These are phyloP conservation scores for Selene dorsalis DNA, from an alignment of 2,797 vertebrate genomes.

Conservation along the genomic window DNA sequence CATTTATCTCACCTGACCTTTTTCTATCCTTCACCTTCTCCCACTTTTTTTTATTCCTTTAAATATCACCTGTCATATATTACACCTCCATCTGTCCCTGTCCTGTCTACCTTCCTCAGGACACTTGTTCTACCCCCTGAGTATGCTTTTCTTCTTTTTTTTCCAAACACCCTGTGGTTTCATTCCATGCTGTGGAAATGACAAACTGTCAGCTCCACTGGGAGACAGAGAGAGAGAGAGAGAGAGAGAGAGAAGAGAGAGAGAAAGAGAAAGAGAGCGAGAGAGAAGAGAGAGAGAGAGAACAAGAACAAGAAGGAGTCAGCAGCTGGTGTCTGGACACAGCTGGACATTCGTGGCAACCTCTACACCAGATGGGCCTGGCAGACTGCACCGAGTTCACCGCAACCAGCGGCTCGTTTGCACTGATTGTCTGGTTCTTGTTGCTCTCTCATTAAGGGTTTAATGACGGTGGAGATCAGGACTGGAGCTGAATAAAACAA, in stretches of 20 bases:
- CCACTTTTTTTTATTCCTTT: background rate
- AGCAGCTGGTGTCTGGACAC: constrained; percentile 40
- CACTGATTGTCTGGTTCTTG: constrained; percentile 52
- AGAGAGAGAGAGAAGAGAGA: background rate
- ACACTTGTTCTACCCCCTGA: constrained; percentile 20
- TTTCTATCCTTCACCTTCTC: background rate
- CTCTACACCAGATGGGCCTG: constrained; percentile 58
- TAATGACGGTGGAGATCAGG: constrained; percentile 29
- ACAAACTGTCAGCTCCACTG: constrained; percentile 52
- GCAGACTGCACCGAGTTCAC: constrained; percentile 51
- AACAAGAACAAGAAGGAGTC: background rate
- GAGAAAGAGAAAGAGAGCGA: background rate
- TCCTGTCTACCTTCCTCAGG: background rate
- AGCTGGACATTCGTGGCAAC: constrained; percentile 42
- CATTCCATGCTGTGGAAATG: constrained; percentile 52
- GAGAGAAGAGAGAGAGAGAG: background rate
- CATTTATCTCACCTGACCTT: background rate
- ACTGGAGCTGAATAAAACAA: constrained; percentile 31
- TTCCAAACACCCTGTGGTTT: constrained; percentile 31
- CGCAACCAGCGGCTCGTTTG: constrained; percentile 48
- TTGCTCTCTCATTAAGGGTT: constrained; percentile 40
- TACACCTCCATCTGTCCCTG: background rate
- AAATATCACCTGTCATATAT: background rate
- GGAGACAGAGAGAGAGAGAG: background rate
- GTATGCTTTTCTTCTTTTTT: constrained; percentile 2